phyloP scores from a whole-genome alignment of 2,113 vertebrate species.

The Elachura formosa region DNA sequence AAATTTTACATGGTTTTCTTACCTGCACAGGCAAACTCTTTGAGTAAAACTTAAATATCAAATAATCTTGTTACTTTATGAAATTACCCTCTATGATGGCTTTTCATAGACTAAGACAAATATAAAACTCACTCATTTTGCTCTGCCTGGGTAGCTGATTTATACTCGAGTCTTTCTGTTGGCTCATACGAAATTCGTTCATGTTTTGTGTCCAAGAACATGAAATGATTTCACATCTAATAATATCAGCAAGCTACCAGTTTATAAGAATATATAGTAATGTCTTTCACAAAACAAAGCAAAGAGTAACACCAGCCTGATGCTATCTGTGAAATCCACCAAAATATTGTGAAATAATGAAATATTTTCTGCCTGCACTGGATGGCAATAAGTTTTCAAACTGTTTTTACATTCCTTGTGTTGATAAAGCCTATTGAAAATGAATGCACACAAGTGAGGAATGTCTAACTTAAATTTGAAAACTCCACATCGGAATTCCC shows the following conservation, averaged over 20 bases:
- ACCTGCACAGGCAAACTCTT: background rate
- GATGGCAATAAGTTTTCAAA: background rate
- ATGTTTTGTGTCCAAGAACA: background rate
- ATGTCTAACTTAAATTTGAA: background rate
- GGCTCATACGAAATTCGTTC: background rate
- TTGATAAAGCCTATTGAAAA: background rate
- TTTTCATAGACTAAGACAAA: background rate
- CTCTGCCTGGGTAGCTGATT: background rate
- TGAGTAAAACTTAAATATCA: background rate
- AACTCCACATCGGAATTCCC: background rate
- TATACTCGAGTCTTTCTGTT: background rate
- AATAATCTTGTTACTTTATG: background rate
- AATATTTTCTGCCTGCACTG: background rate
- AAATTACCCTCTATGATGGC: background rate
- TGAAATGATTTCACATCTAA: background rate
- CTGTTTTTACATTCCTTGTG: background rate
- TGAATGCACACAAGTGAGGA: background rate
- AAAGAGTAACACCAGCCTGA: background rate
- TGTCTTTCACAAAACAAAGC: background rate
- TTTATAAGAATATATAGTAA: background rate
- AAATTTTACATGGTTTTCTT: background rate
- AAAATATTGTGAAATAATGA: background rate
- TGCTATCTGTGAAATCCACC: background rate
- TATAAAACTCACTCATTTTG: background rate
- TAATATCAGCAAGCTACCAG: background rate